Base-by-base conservation (phyloP, 1,140 invertebrate species). In the Euura lappo region DNA sequence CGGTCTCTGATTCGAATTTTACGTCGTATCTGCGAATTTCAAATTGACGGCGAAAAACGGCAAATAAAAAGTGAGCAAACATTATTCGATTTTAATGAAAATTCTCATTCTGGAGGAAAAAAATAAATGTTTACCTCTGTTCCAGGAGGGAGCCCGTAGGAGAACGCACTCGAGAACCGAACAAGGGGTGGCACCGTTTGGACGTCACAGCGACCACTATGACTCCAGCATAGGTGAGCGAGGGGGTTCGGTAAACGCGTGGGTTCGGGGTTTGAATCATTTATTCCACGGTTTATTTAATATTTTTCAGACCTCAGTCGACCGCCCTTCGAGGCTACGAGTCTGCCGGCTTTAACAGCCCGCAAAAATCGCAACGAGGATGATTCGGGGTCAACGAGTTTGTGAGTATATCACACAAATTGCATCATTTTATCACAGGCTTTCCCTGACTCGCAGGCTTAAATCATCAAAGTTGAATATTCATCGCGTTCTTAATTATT, bases 151-250 rank as follows among this genome's bases (percentile, higher is more conserved):
- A 28, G 28, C 28, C 28, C 28, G 28, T 1, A 28, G 28, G 28
- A 28, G 28, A 28, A 28, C 28, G 0, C 28, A 28, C 28, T 28
- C 28, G 28, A 28, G 28, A 28, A 28, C 28, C 28, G 28, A 28
- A 1, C 0, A 28, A 28, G 28, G 28, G 28, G 0, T 28, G 68
- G 43, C 72, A 2, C 79, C 77, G 42, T 83, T 77, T 44, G 79
- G 80, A 45, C 76, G 83, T n/a, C 78, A 83, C 71, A 84, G 82
- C 75, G 82, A 82, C 68, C 72, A 79, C 11, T 84, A 84, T 78
- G 77, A 81, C 28, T 84, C 78, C 28, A 71, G 78, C 44, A 82
- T 84, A 80, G 83, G 83, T 84, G 75, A 77, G 51, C 28, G 28
- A 28, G 28, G 28, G 28, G 28, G 28, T 28, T 28, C 28, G 28